Evolutionary conservation across 1,140 invertebrate genomes (phyloP).

Genomic region (Magallana ariakensis): DNA sequence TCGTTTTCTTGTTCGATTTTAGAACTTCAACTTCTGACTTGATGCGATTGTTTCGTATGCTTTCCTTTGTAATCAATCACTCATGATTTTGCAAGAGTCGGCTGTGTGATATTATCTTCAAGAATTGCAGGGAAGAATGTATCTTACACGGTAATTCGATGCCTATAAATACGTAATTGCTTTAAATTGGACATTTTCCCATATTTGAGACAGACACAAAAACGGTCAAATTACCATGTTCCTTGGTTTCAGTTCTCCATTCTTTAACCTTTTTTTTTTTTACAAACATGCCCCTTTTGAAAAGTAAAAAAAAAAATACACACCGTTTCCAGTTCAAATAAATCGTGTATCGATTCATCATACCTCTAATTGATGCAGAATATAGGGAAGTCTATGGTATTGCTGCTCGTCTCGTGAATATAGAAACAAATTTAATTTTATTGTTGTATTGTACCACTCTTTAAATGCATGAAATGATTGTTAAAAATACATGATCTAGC

Average conservation of each 20-base stretch:
- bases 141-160: background rate
- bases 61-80: constrained; percentile 19
- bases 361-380: too few species aligned
- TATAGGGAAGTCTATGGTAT: too few species aligned
- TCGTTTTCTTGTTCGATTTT: background rate
- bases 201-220: background rate
- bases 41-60: background rate
- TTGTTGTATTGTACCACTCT: too few species aligned
- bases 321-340: too few species aligned
- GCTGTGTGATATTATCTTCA: background rate
- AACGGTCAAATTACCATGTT: background rate
- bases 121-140: background rate
- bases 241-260: background rate
- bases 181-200: background rate
- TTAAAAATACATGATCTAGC: too few species aligned
- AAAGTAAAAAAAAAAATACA: too few species aligned
- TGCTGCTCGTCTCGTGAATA: too few species aligned
- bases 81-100: background rate
- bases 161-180: background rate
- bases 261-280: too few species aligned
- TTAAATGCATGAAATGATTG: too few species aligned
- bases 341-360: too few species aligned
- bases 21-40: background rate
- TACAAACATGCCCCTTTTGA: too few species aligned
- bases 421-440: too few species aligned